A percentile compares a stretch with the other conserved stretches of the same genome.
Evolutionary conservation across 2,888 invertebrate species (phyloP).

Genomic region (Agriotes lineatus): DNA sequence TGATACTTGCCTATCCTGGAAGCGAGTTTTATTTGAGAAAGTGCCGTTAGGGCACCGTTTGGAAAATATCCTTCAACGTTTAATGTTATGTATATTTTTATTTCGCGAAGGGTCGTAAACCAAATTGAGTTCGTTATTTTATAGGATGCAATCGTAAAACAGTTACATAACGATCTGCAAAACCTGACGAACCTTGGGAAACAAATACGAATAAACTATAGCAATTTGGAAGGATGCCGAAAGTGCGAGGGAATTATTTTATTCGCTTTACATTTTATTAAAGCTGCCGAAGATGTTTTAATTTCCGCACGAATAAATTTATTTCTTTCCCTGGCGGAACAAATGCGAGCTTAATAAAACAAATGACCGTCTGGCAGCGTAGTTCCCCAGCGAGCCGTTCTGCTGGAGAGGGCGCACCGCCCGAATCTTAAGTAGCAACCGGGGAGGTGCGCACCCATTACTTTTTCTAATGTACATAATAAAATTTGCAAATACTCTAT

Average conservation of each 20-base stretch:
- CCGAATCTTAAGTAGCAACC: conserved; percentile 27
- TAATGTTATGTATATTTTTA: conserved; percentile 35
- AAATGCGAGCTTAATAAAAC: conserved; percentile 46
- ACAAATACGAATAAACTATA: conserved; percentile 24
- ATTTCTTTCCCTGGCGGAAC: conserved; percentile 21
- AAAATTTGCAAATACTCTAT: conserved; percentile 29
- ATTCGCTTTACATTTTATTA: not conserved
- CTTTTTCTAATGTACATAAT: conserved; percentile 27
- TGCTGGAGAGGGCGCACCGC: conserved; percentile 7
- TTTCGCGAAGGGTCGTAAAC: conserved; percentile 31
- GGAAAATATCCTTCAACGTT: conserved; percentile 17
- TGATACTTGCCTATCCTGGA: not conserved
- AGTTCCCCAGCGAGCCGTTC: conserved; percentile 21
- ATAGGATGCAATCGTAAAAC: conserved; percentile 40
- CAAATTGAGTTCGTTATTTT: conserved; percentile 43
- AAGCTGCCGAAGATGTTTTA: conserved; percentile 5
- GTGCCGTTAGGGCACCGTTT: not conserved
- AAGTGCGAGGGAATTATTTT: not conserved
- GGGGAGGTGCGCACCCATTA: conserved; percentile 21
- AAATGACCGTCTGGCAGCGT: conserved; percentile 40
- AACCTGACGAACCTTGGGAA: conserved; percentile 32
- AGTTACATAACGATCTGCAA: conserved; percentile 38
- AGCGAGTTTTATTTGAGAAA: conserved; percentile 2
- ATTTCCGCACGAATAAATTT: conserved; percentile 22
- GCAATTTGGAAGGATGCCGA: not conserved